Base-by-base conservation (phyloP, 2,888 invertebrate genomes). In the Drosophila anomalipes region DNA sequence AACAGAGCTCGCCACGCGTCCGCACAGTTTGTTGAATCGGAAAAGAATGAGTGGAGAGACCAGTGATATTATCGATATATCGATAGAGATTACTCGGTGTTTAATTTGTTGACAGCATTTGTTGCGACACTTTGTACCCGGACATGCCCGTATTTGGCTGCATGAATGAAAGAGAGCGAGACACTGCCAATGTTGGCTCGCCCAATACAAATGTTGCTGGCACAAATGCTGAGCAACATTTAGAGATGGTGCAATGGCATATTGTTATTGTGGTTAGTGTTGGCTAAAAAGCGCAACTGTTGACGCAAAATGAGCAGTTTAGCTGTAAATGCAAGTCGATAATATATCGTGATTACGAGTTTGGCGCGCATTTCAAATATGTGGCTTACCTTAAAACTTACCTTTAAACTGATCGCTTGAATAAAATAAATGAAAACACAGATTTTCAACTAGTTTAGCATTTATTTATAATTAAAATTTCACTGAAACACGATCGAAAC, bases 401-500 rank as follows among this genome's bases (percentile, higher is more conserved):
- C 12, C 35, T 1, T 56, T 39, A n/a, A 12, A 28, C 28, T 39
- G 7, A 41, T 7, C 4, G 19, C n/a, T 32, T 39, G 28, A 32
- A 1, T 22, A 28, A 54, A 59, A 35, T 19, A 47, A 60, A 52
- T 14, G 28, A 56, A 56, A 33, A 7, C 10, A 26, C 32, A n/a
- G 10, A 44, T 65, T 37, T 57, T 33, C 14, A 70, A 77, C 70
- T 83, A 67, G 26, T 78, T 62, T 79, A 70, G 63, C 65, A 60
- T 90, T 88, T 88, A 88, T 86, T 86, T 69, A 69, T 69, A 54
- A 71, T 75, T 86, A 79, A 88, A 86, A 90, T 70, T 81, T 79
- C 67, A 77, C 68, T 74, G 90, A 86, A 88, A 81, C 77, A 72
- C 73, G 66, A 61, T 75, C 59, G 65, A 79, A 83, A 85, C 68